Conservation (phyloP, 2,113 vertebrate species). For the Pelecanus crispus region DNA sequence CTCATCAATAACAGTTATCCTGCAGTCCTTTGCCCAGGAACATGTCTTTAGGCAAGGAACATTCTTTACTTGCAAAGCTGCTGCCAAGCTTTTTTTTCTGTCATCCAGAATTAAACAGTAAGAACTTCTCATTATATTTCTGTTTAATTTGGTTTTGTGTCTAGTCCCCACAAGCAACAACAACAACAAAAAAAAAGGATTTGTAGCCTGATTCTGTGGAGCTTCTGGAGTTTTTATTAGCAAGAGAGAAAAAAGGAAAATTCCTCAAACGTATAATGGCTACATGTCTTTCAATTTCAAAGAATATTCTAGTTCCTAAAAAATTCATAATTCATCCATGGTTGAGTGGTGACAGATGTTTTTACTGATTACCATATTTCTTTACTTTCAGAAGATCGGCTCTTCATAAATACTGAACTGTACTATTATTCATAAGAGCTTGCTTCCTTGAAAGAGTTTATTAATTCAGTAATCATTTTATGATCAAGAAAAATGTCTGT, state of each 20-base stretch:
- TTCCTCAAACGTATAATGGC: not conserved
- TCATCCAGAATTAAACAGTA: not conserved
- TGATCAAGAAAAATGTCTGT: not conserved
- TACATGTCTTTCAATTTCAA: not conserved
- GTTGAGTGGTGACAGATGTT: not conserved
- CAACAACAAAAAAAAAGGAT: not conserved
- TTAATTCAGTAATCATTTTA: not conserved
- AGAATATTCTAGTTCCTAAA: not conserved
- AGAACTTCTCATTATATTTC: not conserved
- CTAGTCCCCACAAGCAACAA: not conserved
- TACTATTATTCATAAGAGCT: not conserved
- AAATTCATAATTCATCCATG: not conserved
- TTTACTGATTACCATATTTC: not conserved
- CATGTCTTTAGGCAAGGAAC: not conserved
- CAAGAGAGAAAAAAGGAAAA: not conserved
- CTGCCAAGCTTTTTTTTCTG: accelerated
- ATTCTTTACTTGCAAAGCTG: not conserved
- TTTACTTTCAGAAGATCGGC: not conserved
- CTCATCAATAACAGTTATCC: not conserved
- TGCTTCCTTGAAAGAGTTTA: not conserved
- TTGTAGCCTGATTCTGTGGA: not conserved
- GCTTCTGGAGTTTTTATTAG: not conserved
- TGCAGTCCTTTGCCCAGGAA: not conserved
- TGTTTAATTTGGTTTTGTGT: not conserved
- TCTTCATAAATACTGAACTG: not conserved